These are phyloP conservation scores for Chamaea fasciata DNA, from an alignment of 2,113 vertebrate species.

Conservation along the genomic window DNA sequence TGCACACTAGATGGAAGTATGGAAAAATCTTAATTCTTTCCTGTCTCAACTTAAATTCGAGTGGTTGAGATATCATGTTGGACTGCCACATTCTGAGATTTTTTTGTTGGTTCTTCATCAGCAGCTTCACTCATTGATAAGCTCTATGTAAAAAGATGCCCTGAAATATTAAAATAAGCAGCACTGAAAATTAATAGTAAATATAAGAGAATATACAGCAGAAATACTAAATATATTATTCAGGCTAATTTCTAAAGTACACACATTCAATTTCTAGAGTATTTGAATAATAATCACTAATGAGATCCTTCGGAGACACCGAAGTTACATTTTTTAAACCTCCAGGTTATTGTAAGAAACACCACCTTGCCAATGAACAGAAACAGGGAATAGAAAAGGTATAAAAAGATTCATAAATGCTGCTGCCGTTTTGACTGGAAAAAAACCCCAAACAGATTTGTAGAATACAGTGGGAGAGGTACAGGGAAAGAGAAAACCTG, in stretches of 20 bases:
- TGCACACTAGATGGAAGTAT: constrained; percentile 55
- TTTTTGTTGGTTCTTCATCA: background rate
- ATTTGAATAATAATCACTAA: background rate
- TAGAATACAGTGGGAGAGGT: background rate
- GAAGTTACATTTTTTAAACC: background rate
- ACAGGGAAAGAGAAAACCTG: background rate
- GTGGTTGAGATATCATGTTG: background rate
- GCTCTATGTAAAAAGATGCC: background rate
- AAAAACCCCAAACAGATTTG: background rate
- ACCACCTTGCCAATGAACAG: background rate
- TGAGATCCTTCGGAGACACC: background rate
- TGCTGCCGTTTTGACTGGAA: background rate
- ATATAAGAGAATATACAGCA: background rate
- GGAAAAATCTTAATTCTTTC: constrained; percentile 37
- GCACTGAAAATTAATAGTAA: background rate
- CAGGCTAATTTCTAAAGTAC: background rate
- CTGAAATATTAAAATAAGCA: background rate
- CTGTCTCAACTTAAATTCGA: background rate
- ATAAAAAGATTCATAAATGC: background rate
- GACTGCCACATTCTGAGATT: background rate
- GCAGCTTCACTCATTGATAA: background rate
- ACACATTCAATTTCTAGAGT: background rate
- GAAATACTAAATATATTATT: background rate
- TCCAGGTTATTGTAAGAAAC: background rate
- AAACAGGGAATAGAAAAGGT: background rate